phyloP scores from a whole-genome alignment of 2,113 vertebrate species.

The Benitochromis conjunctus region DNA sequence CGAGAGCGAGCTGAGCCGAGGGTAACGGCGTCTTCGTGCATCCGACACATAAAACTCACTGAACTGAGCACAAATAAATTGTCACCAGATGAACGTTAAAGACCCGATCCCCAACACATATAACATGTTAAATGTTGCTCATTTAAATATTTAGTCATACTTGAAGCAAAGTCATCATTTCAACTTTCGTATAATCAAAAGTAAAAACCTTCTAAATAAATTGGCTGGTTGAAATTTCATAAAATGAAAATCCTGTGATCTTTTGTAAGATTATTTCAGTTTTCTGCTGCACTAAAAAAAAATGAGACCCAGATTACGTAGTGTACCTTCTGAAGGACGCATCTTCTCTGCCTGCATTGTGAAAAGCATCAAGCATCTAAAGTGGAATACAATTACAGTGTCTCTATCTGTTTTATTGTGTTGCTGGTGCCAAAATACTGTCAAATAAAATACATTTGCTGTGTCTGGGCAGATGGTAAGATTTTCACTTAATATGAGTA shows the following conservation, averaged over 20 bases:
- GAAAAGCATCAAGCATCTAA: not conserved
- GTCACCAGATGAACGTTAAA: not conserved
- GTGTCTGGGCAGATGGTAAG: not conserved
- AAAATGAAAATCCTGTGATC: not conserved
- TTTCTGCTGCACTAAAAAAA: rapidly evolving
- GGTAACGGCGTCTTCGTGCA: not conserved
- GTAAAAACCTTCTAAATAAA: not conserved
- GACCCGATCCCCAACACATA: rapidly evolving
- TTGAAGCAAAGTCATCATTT: not conserved
- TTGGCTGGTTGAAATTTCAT: not conserved
- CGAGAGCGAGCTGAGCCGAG: not conserved
- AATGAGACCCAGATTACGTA: not conserved
- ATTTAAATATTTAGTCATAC: not conserved
- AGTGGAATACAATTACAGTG: not conserved
- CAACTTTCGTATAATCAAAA: not conserved
- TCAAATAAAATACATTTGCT: not conserved
- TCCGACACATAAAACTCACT: not conserved
- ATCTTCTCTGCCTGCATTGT: not conserved
- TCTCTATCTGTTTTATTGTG: not conserved
- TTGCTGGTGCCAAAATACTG: not conserved
- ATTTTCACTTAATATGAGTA: not conserved
- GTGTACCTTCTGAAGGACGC: not conserved
- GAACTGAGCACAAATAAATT: not conserved
- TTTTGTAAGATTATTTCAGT: not conserved
- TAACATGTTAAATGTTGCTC: not conserved